phyloP scores from a whole-genome alignment of 2,888 invertebrate species.

The Stenolophus ochropezus region DNA sequence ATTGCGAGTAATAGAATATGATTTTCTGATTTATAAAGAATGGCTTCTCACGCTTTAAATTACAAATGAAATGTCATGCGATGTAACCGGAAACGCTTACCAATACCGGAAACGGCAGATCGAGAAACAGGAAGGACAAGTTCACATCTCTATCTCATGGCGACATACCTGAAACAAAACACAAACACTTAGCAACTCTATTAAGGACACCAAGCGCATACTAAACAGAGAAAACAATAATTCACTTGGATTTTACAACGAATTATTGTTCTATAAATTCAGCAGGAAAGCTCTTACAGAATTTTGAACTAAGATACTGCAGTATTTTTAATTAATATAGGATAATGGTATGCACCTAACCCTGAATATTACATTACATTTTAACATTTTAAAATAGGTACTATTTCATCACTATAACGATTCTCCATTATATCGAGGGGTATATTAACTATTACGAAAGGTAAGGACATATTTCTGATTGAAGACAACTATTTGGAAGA shows the following conservation, averaged over 20 bases:
- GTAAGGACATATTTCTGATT: no score
- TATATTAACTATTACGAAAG: no score
- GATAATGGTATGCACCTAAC: no score
- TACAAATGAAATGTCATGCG: constrained; percentile 26
- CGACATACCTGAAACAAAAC: constrained; percentile 30
- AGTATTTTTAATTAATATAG: no score
- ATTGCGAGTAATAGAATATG: background rate
- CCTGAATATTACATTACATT: no score
- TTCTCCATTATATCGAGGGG: no score
- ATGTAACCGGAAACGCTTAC: constrained; percentile 20
- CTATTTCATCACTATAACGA: no score
- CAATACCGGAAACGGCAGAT: constrained; percentile 25
- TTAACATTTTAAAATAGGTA: no score
- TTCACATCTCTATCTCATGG: constrained; percentile 10
- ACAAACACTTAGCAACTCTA: background rate
- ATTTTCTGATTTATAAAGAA: constrained; percentile 17
- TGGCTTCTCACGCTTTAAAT: constrained; percentile 28
- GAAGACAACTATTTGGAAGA: no score
- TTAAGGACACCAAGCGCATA: background rate
- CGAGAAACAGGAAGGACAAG: constrained; percentile 11
- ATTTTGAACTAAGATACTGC: no score
- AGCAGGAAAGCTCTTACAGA: no score
- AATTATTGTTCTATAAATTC: no score
- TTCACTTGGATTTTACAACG: background rate
- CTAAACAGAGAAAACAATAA: background rate